These are phyloP conservation scores for Ophraella communa DNA, from an alignment of 2,888 invertebrate genomes.

Conservation along the genomic window DNA sequence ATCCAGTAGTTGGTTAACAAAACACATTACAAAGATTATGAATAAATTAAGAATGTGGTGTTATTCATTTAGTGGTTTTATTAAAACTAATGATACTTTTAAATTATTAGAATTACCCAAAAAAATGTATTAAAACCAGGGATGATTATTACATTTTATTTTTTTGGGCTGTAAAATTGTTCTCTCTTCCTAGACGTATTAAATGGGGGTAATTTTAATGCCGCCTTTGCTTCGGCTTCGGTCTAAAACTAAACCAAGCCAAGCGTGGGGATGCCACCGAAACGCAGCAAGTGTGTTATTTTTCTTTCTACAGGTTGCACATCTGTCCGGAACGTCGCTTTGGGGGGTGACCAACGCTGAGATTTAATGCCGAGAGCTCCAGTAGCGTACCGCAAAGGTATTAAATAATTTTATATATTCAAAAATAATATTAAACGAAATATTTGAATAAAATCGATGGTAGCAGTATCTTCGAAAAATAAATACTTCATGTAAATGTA, in stretches of 20 bases:
- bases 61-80: no score
- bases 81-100: no score
- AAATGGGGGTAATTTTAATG: not conserved
- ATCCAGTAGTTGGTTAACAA: no score
- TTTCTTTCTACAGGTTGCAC: constrained; percentile 48
- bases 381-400: constrained; percentile 6
- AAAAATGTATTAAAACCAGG: not conserved
- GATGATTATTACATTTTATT: not conserved
- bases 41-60: no score
- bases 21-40: no score
- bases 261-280: constrained; percentile 31
- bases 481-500: no score
- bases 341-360: constrained; percentile 37
- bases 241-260: constrained; percentile 26
- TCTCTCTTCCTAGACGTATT: not conserved
- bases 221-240: constrained; percentile 10
- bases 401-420: not conserved
- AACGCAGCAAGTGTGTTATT: constrained; percentile 45
- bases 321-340: constrained; percentile 42
- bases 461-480: no score
- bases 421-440: no score
- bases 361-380: constrained; percentile 20
- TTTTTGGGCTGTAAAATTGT: not conserved
- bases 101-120: not conserved
- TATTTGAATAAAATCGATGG: no score